These are phyloP conservation scores for Hozukius guyotensis DNA, from an alignment of 2,797 vertebrate species.

Conservation along the genomic window DNA sequence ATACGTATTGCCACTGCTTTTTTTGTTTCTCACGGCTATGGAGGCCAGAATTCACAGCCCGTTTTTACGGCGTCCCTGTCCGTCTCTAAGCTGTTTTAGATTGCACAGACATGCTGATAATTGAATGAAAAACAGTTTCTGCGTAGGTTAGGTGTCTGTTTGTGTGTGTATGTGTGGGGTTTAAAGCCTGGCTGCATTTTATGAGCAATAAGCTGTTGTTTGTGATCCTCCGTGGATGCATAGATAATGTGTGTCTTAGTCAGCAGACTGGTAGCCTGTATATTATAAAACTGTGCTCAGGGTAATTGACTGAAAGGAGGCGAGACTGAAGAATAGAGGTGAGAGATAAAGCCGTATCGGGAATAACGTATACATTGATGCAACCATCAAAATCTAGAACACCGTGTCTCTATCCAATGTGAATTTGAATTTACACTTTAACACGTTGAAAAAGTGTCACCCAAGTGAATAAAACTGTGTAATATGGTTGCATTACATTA, in stretches of 20 bases:
- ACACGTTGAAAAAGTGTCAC: slow-evolving; percentile 6
- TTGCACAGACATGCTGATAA: slow-evolving; percentile 67
- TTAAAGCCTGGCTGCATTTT: slow-evolving; percentile 64
- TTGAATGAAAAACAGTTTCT: slow-evolving; percentile 66
- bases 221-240: slow-evolving; percentile 72
- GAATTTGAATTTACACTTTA: slow-evolving; percentile 27
- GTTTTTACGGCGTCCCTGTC: slow-evolving; percentile 46
- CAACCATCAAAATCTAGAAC: slow-evolving; percentile 44
- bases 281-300: slow-evolving; percentile 53
- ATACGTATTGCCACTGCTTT: slow-evolving; percentile 47
- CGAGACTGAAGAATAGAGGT: slow-evolving; percentile 29
- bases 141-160: slow-evolving; percentile 38
- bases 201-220: slow-evolving; percentile 75
- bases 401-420: background rate
- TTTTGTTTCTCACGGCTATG: slow-evolving; percentile 53
- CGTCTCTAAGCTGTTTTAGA: slow-evolving; percentile 64
- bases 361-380: slow-evolving; percentile 21
- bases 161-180: slow-evolving; percentile 18
- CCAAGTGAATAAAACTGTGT: slow-evolving; percentile 37
- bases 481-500: slow-evolving; percentile 40
- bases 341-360: slow-evolving; percentile 39
- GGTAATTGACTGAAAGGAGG: slow-evolving; percentile 66
- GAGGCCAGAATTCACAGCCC: slow-evolving; percentile 59
- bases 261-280: slow-evolving; percentile 63
- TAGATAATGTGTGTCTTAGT: slow-evolving; percentile 73